phyloP scores from a whole-genome alignment of 2,113 vertebrate species.

The Lepus americanus region DNA sequence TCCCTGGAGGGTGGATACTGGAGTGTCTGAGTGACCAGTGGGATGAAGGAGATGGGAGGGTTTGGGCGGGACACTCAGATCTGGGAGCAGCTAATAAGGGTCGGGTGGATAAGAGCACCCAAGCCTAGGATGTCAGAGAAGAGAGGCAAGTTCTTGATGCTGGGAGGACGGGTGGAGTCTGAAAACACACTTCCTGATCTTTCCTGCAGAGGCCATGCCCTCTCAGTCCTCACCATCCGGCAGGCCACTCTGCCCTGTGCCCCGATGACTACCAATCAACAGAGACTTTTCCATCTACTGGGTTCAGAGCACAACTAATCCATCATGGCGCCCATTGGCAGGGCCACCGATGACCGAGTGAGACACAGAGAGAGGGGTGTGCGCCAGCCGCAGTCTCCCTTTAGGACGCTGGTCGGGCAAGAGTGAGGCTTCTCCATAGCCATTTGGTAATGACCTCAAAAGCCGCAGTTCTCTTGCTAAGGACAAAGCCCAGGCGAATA shows the following conservation, averaged over 20 bases:
- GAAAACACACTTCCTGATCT: background rate
- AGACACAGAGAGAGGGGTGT: background rate
- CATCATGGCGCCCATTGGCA: background rate
- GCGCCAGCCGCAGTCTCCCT: background rate
- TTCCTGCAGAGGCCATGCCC: rapidly evolving
- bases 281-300: background rate
- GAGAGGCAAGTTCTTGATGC: background rate
- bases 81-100: background rate
- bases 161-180: background rate
- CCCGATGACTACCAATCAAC: background rate
- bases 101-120: background rate
- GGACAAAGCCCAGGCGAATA: background rate
- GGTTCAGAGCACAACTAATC: background rate
- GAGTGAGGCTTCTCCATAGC: background rate
- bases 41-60: background rate
- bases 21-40: background rate
- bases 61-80: background rate
- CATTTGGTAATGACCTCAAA: background rate
- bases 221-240: background rate
- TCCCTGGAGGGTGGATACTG: background rate
- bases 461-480: background rate
- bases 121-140: background rate
- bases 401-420: background rate
- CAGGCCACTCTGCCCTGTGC: background rate
- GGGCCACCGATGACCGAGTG: background rate